Conservation (phyloP, 2,888 invertebrate genomes). For the Dendrolimus houi region DNA sequence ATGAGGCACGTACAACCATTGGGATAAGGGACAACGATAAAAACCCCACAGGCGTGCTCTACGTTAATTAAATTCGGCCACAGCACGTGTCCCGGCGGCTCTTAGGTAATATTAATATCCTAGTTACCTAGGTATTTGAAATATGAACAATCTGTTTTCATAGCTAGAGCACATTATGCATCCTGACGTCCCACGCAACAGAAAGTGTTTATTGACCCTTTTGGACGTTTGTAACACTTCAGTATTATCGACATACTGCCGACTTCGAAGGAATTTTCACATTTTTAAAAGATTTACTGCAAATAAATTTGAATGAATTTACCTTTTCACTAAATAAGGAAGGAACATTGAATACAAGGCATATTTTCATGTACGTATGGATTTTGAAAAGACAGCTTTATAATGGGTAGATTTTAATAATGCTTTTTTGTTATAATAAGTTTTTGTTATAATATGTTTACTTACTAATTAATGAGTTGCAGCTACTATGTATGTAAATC, state of each 20-base stretch:
- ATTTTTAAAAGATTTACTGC: too few relatives aligned
- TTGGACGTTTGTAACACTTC: not conserved
- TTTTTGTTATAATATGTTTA: too few relatives aligned
- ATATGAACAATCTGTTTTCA: constrained; percentile 36
- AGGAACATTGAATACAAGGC: too few relatives aligned
- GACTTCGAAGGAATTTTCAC: too few relatives aligned
- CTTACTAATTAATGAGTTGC: too few relatives aligned
- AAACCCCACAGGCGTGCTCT: constrained; percentile 24
- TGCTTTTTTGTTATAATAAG: too few relatives aligned
- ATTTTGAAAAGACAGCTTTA: too few relatives aligned
- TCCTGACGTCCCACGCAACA: not conserved
- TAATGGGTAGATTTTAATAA: too few relatives aligned
- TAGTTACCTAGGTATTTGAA: constrained; percentile 24
- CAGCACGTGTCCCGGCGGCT: constrained; percentile 21
- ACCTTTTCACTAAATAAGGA: too few relatives aligned
- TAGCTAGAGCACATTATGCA: not conserved
- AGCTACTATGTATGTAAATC: too few relatives aligned
- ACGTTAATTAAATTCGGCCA: constrained; percentile 35
- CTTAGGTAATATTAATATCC: constrained; percentile 40
- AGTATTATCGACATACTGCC: not conserved
- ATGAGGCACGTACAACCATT: constrained; percentile 13
- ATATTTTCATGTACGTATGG: too few relatives aligned
- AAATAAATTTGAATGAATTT: too few relatives aligned
- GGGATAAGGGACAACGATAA: constrained; percentile 18
- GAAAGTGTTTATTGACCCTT: not conserved